Percentiles rank a stretch among this genome's conserved stretches.
Conservation (phyloP, 1,140 invertebrate species). For the Halyomorpha halys region DNA sequence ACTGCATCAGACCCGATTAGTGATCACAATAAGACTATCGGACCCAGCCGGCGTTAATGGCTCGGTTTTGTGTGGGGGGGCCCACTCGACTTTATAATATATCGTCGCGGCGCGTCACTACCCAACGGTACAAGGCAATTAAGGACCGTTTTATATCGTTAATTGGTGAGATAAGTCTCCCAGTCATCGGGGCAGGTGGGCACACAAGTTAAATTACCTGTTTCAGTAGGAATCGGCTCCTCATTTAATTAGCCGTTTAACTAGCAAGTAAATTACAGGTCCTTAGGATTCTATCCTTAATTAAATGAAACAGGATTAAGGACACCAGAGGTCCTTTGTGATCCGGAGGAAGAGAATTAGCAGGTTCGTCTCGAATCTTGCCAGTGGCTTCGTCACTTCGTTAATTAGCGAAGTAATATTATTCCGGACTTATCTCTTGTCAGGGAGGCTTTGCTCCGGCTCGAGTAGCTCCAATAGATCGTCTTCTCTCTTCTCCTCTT, state of each 20-base stretch:
- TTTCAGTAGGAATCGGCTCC: background rate
- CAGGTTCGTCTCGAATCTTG: too few relatives aligned
- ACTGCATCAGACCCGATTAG: too few relatives aligned
- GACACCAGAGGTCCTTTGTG: constrained; percentile 2
- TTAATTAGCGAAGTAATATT: constrained; percentile 7
- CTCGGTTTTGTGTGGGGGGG: too few relatives aligned
- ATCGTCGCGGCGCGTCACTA: background rate
- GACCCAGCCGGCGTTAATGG: too few relatives aligned
- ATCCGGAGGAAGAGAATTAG: background rate
- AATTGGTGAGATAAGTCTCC: constrained; percentile 7
- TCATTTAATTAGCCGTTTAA: constrained; percentile 13
- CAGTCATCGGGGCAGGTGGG: background rate
- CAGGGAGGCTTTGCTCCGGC: background rate
- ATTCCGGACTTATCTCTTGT: background rate
- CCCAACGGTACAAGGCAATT: constrained; percentile 4
- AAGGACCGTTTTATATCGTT: constrained; percentile 5
- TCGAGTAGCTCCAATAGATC: background rate
- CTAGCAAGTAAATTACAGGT: constrained; percentile 14
- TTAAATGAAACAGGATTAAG: constrained; percentile 10
- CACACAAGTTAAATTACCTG: constrained; percentile 9
- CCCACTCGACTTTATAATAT: too few relatives aligned
- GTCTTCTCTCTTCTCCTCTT: background rate
- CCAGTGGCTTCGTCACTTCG: too few relatives aligned
- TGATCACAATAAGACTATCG: too few relatives aligned
- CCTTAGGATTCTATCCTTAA: constrained; percentile 1